Conservation (phyloP, 2,888 invertebrate species). For the Andrena chrysosceles region DNA sequence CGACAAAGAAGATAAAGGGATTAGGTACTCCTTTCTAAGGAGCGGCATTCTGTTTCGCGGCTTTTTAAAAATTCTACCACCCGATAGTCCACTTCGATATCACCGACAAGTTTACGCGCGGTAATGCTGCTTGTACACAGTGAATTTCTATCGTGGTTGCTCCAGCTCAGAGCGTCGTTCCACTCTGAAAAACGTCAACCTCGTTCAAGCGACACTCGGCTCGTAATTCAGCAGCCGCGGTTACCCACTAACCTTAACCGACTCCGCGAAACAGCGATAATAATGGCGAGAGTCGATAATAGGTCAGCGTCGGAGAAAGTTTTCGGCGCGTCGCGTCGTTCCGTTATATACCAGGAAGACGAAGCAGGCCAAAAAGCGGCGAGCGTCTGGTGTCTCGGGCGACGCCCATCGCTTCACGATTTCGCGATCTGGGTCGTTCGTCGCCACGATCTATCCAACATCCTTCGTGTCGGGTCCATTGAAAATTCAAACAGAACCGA, state of each 20-base stretch:
- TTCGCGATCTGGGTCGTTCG: slow-evolving; percentile 65
- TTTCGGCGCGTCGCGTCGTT: slow-evolving; percentile 62
- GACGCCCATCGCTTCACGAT: slow-evolving; percentile 48
- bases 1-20: too few species aligned
- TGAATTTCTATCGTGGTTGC: slow-evolving; percentile 1
- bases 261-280: slow-evolving; percentile 54
- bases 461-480: background rate
- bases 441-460: slow-evolving; percentile 18
- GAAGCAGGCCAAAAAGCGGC: slow-evolving; percentile 44
- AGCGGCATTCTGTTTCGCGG: too few species aligned
- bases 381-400: background rate
- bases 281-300: slow-evolving; percentile 59
- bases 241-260: slow-evolving; percentile 70
- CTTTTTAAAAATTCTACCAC: too few species aligned
- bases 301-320: slow-evolving; percentile 68
- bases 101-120: background rate
- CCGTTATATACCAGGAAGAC: slow-evolving; percentile 66
- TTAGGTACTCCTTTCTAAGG: too few species aligned
- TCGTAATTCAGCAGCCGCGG: slow-evolving; percentile 58
- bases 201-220: slow-evolving; percentile 24
- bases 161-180: slow-evolving; percentile 35
- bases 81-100: too few species aligned
- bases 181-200: slow-evolving; percentile 47
- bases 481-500: too few species aligned
- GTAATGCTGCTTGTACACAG: background rate